Conservation (phyloP, 2,888 invertebrate genomes). For the Idaea straminata region DNA sequence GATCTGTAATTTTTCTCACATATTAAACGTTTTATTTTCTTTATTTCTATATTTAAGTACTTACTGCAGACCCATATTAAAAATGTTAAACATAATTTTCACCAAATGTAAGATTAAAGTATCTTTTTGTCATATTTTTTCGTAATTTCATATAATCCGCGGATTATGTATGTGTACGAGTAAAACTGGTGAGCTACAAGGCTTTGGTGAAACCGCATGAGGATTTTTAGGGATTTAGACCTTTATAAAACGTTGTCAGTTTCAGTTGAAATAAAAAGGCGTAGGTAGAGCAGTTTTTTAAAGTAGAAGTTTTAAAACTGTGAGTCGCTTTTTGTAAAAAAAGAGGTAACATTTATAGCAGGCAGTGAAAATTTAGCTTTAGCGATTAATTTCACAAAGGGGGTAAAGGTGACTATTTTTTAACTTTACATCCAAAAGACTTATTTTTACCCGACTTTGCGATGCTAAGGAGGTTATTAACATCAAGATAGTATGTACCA, state of each 20-base stretch:
- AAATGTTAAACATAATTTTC: slow-evolving; percentile 7
- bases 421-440: no score
- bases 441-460: no score
- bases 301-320: slow-evolving; percentile 22
- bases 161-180: slow-evolving; percentile 54
- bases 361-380: background rate
- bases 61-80: background rate
- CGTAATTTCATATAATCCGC: slow-evolving; percentile 46
- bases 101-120: slow-evolving; percentile 25
- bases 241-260: slow-evolving; percentile 46
- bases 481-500: no score
- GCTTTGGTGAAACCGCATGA: slow-evolving; percentile 57
- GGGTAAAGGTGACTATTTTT: no score
- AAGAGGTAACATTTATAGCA: background rate
- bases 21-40: background rate
- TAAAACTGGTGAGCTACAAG: slow-evolving; percentile 57
- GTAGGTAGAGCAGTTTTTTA: slow-evolving; percentile 9
- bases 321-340: background rate
- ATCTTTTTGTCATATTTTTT: slow-evolving; percentile 41
- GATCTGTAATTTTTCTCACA: background rate
- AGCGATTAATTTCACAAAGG: no score
- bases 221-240: slow-evolving; percentile 60
- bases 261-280: slow-evolving; percentile 32
- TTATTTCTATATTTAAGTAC: background rate
- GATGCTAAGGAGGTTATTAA: no score